Evolutionary conservation across 2,888 invertebrate genomes (phyloP).

Genomic region (Halictus ligatus): DNA sequence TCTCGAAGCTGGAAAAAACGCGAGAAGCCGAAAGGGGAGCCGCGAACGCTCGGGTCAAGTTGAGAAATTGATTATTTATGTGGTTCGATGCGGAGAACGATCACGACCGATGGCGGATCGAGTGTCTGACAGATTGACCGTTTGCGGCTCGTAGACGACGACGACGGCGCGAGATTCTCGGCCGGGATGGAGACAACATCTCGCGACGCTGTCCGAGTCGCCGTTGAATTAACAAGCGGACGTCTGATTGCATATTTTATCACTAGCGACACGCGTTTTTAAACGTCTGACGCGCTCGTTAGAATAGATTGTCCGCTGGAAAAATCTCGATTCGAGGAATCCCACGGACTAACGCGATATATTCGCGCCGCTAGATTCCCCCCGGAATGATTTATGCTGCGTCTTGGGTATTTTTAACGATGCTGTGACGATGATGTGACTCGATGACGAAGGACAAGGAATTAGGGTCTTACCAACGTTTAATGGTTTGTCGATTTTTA

Average conservation of each 20-base stretch:
- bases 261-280: neutral
- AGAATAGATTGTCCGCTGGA: neutral
- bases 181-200: neutral
- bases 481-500: neutral
- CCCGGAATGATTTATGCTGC: neutral
- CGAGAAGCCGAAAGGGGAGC: neutral
- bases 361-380: neutral
- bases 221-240: neutral
- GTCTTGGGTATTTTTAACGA: neutral
- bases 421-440: too few species aligned
- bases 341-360: neutral
- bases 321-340: neutral
- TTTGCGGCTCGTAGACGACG: neutral
- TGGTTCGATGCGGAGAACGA: neutral
- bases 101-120: neutral
- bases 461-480: neutral
- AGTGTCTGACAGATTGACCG: slow-evolving; percentile 14
- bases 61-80: neutral
- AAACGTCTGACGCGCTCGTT: neutral
- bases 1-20: neutral
- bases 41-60: neutral
- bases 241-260: neutral
- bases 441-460: neutral
- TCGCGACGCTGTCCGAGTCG: neutral
- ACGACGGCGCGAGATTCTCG: neutral